Base-by-base conservation (phyloP, 2,797 vertebrate species). In the Pogoniulus pusillus region DNA sequence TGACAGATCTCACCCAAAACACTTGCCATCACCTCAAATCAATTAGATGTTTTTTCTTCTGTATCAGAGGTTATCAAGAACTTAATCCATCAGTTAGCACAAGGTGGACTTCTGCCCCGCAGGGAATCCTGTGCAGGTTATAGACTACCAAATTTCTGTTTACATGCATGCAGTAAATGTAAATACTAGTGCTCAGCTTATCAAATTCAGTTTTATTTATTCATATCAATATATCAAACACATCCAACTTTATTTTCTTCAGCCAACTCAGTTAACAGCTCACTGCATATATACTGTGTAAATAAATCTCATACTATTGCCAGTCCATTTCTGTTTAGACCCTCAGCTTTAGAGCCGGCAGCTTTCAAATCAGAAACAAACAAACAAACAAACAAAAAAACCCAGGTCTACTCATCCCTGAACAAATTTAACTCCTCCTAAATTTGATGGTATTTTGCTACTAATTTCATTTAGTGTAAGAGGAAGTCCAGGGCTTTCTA, bases 231-330 rank as follows among this genome's bases (percentile, higher is more conserved):
- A 82, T 43, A 90, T 59, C 72, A 93, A 87, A 91, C 49, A 91
- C 26, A 90, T 3, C 65, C 39, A 41, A 71, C 85, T 93, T 91
- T 91, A 47, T 82, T 92, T 90, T 85, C 71, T 39, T 91, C 93
- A 93, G 49, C 37, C 79, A 88, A 62, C 26, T 63, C 57, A 54
- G 73, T 89, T 95, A 96, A 88, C 58, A 90, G 70, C 75, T 93
- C 78, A 65, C 49, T 93, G 81, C 29, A 84, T 73, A 84, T 73
- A 93, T 60, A 59, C 53, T 69, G 58, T 53, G 81, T 85, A 91
- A 92, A 95, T 78, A 95, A 86, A 94, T 89, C 84, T 82, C 47
- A 7, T 54, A 68, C 87, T 75, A 82, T 49, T 89, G 85, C 63
- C 47, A 70, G 85, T 91, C 37, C 64, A 68, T 24, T 88, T 88